A percentile compares a stretch with the other conserved stretches of the same genome.
Evolutionary conservation across 2,888 invertebrate genomes (phyloP).

Genomic region (Cylindroiulus punctatus): DNA sequence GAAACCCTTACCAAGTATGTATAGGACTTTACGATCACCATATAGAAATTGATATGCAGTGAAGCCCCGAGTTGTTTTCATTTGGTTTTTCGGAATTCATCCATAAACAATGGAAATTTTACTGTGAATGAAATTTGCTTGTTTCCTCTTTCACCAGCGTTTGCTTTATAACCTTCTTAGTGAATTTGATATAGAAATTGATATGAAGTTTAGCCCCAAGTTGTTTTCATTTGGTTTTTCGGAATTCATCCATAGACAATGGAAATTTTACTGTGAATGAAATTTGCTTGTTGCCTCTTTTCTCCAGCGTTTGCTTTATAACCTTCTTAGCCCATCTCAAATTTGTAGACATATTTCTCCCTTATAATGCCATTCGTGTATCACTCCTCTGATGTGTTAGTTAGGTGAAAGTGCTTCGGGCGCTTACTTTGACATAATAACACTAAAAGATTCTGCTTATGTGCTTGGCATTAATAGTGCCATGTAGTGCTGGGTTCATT

Average conservation of each 20-base stretch:
- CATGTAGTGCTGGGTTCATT: background rate
- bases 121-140: background rate
- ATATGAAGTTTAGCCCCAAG: too few species aligned
- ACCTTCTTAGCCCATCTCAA: background rate
- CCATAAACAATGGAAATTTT: background rate
- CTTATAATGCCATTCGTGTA: background rate
- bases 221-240: too few species aligned
- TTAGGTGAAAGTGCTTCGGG: background rate
- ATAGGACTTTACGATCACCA: too few species aligned
- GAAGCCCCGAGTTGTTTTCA: background rate
- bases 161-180: too few species aligned
- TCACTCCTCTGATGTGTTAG: background rate
- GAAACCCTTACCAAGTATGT: too few species aligned
- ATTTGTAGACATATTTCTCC: background rate
- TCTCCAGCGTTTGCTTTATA: background rate
- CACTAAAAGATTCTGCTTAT: constrained; percentile 10
- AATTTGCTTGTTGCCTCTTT: too few species aligned
- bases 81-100: background rate
- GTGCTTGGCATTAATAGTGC: background rate
- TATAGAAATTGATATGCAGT: too few species aligned
- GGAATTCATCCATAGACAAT: too few species aligned
- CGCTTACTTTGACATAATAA: background rate
- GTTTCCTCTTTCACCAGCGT: background rate
- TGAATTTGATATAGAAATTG: too few species aligned
- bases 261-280: too few species aligned